phyloP scores from a whole-genome alignment of 2,888 invertebrate species.

The Chymomyza procnemis region DNA sequence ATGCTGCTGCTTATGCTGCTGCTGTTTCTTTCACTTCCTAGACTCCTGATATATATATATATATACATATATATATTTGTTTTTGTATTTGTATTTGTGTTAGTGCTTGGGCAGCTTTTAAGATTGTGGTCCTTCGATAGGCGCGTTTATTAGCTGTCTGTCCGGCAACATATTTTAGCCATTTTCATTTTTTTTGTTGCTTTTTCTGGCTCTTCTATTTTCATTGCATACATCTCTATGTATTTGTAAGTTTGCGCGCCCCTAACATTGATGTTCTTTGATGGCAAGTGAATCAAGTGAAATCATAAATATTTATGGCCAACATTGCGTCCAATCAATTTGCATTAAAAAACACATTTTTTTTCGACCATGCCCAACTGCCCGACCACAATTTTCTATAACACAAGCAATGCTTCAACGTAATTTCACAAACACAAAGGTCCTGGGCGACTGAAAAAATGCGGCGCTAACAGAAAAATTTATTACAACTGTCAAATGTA shows the following conservation, averaged over 20 bases:
- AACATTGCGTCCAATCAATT: slow-evolving; percentile 66
- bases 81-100: neutral
- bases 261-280: slow-evolving; percentile 44
- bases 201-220: neutral
- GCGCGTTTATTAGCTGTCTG: neutral
- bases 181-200: neutral
- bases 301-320: slow-evolving; percentile 53
- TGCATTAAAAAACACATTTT: slow-evolving; percentile 63
- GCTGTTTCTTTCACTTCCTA: neutral
- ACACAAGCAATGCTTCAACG: slow-evolving; percentile 34
- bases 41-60: neutral
- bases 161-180: neutral
- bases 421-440: slow-evolving; percentile 45
- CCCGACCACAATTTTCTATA: neutral
- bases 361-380: neutral
- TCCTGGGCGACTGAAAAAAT: slow-evolving; percentile 17
- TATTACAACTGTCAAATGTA: slow-evolving; percentile 59
- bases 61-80: neutral
- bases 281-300: slow-evolving; percentile 40
- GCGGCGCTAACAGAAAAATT: slow-evolving; percentile 52
- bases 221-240: neutral
- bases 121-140: neutral
- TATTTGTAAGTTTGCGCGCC: slow-evolving; percentile 6
- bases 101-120: slow-evolving; percentile 1
- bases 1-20: neutral